A percentile compares a stretch with the other conserved stretches of the same genome.
phyloP scores from a whole-genome alignment of 2,888 invertebrate species.

The Lagria hirta region DNA sequence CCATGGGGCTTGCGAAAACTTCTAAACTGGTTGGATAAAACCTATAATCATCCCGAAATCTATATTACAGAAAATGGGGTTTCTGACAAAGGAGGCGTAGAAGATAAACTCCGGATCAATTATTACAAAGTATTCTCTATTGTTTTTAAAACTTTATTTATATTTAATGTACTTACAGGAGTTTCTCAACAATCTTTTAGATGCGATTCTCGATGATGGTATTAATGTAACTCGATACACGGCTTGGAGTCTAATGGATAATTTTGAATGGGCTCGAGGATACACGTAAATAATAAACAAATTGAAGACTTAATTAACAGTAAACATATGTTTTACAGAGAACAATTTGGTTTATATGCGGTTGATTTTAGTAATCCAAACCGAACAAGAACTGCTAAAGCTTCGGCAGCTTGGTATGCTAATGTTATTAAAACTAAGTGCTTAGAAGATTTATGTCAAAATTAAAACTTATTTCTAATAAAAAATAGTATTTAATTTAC shows the following conservation, averaged over 20 bases:
- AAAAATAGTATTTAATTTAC: too few relatives aligned
- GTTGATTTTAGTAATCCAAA: constrained; percentile 17
- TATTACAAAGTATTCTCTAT: constrained; percentile 23
- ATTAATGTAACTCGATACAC: constrained; percentile 35
- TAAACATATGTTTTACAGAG: constrained; percentile 3
- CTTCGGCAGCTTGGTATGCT: constrained; percentile 12
- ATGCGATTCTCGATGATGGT: constrained; percentile 32
- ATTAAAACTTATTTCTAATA: too few relatives aligned
- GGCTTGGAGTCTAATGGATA: constrained; percentile 38
- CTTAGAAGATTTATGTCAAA: constrained; percentile 15
- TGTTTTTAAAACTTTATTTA: constrained; percentile 1
- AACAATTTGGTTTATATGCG: constrained; percentile 18
- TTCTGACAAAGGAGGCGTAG: constrained; percentile 10
- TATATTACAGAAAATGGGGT: constrained; percentile 14
- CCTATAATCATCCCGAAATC: constrained; percentile 10
- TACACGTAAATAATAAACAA: constrained; percentile 31
- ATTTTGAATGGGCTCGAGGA: constrained; percentile 37
- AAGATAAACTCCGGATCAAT: constrained; percentile 25
- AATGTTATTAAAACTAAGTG: constrained; percentile 17
- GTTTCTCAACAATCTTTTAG: constrained; percentile 30
- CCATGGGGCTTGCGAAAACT: constrained; percentile 10
- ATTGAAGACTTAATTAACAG: neutral
- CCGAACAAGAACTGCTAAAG: constrained; percentile 20
- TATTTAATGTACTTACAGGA: constrained; percentile 26
- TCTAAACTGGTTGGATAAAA: constrained; percentile 10